Conservation (phyloP, 2,113 vertebrate species). For the Phaethornis superciliosus region DNA sequence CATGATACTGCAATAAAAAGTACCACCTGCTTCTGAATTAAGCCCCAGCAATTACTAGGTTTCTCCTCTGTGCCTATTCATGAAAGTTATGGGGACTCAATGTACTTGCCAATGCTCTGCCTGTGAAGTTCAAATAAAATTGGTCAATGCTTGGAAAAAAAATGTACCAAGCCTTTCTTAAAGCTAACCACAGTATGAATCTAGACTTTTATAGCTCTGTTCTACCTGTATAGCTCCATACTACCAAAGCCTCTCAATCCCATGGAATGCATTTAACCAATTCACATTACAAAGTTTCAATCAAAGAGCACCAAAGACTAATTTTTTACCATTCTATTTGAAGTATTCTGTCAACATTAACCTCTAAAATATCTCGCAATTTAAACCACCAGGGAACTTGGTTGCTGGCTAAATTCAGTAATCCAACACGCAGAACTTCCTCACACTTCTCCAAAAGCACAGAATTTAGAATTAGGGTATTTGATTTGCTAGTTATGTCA, state of each 20-base stretch:
- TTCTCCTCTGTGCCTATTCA: not conserved
- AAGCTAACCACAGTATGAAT: not conserved
- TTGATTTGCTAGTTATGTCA: not conserved
- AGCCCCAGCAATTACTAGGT: not conserved
- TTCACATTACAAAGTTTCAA: not conserved
- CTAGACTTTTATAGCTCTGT: not conserved
- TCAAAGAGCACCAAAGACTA: not conserved
- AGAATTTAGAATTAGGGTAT: not conserved
- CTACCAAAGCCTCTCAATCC: not conserved
- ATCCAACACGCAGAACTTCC: not conserved
- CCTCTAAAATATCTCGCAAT: not conserved
- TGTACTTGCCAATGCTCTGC: not conserved
- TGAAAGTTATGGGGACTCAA: not conserved
- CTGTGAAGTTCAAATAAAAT: not conserved
- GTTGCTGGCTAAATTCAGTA: not conserved
- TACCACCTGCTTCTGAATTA: not conserved
- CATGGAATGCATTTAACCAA: not conserved
- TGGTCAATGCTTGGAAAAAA: not conserved
- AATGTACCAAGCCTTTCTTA: not conserved
- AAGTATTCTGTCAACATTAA: not conserved
- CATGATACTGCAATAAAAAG: not conserved
- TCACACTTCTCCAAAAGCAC: not conserved
- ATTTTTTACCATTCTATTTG: not conserved
- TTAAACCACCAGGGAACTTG: not conserved
- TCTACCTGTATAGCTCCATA: not conserved